Conservation (phyloP, 2,797 vertebrate genomes). For the Bovichtus variegatus region DNA sequence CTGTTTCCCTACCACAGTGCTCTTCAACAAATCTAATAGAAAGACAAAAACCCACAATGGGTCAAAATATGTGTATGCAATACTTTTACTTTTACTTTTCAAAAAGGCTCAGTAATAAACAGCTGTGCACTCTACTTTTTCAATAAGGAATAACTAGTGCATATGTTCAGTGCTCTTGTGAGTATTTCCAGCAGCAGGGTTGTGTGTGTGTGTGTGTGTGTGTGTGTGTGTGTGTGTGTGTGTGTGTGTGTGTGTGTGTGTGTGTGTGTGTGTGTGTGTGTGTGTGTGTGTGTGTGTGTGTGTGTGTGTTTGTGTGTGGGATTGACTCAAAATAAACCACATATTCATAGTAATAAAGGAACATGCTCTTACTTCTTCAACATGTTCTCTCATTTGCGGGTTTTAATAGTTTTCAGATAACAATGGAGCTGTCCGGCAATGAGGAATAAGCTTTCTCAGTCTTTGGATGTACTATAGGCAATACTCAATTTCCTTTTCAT, state of each 20-base stretch:
- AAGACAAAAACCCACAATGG: background rate
- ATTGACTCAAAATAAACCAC: background rate
- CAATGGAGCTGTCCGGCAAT: background rate
- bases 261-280: background rate
- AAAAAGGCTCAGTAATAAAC: too few relatives aligned
- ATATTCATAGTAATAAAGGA: background rate
- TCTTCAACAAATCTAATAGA: constrained; percentile 2
- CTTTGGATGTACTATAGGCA: background rate
- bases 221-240: too few relatives aligned
- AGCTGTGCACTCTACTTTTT: background rate
- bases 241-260: background rate
- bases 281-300: background rate
- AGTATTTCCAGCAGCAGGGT: background rate
- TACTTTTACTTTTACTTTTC: too few relatives aligned
- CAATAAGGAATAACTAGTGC: background rate
- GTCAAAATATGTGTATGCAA: too few relatives aligned
- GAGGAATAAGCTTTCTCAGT: background rate
- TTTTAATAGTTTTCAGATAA: background rate
- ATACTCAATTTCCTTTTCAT: background rate
- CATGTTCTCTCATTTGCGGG: background rate
- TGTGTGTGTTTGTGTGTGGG: background rate
- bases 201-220: too few relatives aligned
- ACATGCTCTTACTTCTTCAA: background rate
- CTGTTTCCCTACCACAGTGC: background rate
- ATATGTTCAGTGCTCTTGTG: background rate